A percentile compares a stretch with the other conserved stretches of the same genome.
Conservation (phyloP, 2,113 vertebrate species). For the Chaetorhynchus papuensis region DNA sequence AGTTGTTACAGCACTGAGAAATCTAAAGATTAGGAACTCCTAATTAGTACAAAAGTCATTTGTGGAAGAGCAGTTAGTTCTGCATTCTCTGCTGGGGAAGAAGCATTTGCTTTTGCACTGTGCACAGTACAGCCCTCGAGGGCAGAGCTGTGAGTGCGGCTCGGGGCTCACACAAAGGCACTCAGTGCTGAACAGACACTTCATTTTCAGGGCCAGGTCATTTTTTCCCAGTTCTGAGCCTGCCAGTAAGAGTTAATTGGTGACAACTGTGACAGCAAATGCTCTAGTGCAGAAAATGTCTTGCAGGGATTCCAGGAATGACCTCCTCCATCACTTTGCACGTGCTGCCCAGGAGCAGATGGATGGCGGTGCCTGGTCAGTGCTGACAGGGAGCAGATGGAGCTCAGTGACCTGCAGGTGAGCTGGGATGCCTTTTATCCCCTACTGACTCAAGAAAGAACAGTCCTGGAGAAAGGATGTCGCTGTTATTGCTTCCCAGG, state of each 20-base stretch:
- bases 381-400: accelerated
- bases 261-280: background rate
- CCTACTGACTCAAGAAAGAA: accelerated
- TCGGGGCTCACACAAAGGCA: background rate
- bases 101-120: background rate
- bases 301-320: background rate
- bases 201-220: accelerated
- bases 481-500: accelerated
- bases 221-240: background rate
- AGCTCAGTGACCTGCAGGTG: background rate
- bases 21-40: background rate
- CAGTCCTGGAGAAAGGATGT: background rate
- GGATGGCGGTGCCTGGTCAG: background rate
- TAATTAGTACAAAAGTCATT: background rate
- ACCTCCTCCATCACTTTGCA: accelerated
- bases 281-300: background rate
- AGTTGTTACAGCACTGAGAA: background rate
- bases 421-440: background rate
- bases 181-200: background rate
- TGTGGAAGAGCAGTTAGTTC: background rate
- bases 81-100: background rate
- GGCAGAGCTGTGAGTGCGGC: background rate
- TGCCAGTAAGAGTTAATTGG: background rate
- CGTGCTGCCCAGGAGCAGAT: background rate
- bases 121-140: accelerated